Conservation (phyloP, 1,140 invertebrate species). For the Diachasmimorpha longicaudata region DNA sequence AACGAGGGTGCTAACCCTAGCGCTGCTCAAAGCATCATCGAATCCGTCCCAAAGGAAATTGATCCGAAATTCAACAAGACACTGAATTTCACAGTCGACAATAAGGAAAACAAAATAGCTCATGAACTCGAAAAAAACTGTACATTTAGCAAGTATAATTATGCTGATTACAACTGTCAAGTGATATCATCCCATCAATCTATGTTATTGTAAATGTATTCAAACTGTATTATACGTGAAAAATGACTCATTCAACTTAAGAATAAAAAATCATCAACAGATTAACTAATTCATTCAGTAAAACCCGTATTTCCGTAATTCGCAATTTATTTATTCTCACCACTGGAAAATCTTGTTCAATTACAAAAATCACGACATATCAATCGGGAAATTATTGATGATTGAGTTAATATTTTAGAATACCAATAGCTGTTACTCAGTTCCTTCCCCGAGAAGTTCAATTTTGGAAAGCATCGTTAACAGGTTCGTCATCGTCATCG, state of each 20-base stretch:
- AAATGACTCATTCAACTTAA: too few species aligned
- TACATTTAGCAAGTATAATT: neutral
- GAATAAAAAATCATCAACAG: too few species aligned
- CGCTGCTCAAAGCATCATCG: slow-evolving; percentile 71
- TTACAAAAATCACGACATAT: neutral
- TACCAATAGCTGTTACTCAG: neutral
- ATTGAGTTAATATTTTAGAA: neutral
- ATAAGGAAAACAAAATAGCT: neutral
- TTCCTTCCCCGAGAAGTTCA: slow-evolving; percentile 31
- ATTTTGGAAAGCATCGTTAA: slow-evolving; percentile 66
- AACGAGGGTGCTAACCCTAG: slow-evolving; percentile 68
- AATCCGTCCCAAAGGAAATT: slow-evolving; percentile 67
- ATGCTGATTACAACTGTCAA: too few species aligned
- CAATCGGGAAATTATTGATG: neutral
- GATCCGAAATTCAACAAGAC: slow-evolving; percentile 25
- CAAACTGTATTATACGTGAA: too few species aligned
- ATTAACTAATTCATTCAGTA: too few species aligned
- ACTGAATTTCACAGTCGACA: neutral
- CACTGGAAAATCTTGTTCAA: neutral
- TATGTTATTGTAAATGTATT: too few species aligned
- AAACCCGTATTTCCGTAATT: too few species aligned
- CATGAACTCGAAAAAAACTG: neutral
- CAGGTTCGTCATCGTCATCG: slow-evolving; percentile 79
- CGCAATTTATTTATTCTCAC: too few species aligned
- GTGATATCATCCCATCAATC: too few species aligned